A percentile compares a stretch with the other conserved stretches of the same genome.
These are phyloP conservation scores for Corella eumyota DNA, from an alignment of 23 tunicate genomes.

Conservation along the genomic window DNA sequence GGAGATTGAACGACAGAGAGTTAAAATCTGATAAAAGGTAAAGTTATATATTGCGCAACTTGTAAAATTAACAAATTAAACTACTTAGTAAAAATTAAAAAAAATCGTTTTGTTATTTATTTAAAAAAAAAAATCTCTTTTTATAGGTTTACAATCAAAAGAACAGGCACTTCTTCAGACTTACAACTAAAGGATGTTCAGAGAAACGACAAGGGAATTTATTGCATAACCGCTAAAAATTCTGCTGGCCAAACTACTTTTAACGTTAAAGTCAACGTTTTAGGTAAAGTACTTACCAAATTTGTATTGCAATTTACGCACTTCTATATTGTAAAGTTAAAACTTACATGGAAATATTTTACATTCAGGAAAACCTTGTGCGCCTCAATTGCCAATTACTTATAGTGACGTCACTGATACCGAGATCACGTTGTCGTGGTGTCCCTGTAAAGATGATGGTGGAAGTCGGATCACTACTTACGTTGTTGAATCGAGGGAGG, in stretches of 20 bases:
- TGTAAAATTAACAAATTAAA: background rate
- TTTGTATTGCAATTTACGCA: background rate
- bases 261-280: slow-evolving; percentile 80
- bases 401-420: slow-evolving; percentile 44
- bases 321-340: no score
- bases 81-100: no score
- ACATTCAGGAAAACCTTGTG: slow-evolving; percentile 67
- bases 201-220: slow-evolving; percentile 62
- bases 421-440: slow-evolving; percentile 72
- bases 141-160: slow-evolving; percentile 32
- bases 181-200: slow-evolving; percentile 30
- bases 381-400: slow-evolving; percentile 49
- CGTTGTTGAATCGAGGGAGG: slow-evolving; percentile 66
- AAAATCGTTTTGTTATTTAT: no score
- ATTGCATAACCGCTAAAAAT: slow-evolving; percentile 65
- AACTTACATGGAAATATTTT: no score
- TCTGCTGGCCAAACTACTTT: slow-evolving; percentile 68
- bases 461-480: slow-evolving; percentile 84
- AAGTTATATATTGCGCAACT: background rate
- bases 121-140: background rate
- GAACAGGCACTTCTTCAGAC: slow-evolving; percentile 55
- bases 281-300: slow-evolving; percentile 38
- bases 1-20: slow-evolving; percentile 47
- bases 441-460: slow-evolving; percentile 75
- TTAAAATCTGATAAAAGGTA: slow-evolving; percentile 54